Evolutionary conservation across 2,113 vertebrate species (phyloP).

Genomic region (Eidolon helvum): DNA sequence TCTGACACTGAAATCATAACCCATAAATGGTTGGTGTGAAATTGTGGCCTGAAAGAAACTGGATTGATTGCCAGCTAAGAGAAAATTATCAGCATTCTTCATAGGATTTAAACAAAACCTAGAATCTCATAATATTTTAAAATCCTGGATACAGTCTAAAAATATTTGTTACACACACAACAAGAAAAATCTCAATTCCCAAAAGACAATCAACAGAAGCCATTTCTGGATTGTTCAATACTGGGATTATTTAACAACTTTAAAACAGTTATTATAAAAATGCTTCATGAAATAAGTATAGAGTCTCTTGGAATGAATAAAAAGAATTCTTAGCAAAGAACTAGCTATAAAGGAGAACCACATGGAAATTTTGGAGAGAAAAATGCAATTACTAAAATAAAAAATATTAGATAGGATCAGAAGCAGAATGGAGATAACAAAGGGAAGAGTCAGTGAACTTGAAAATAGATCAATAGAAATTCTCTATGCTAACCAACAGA

Average conservation of each 20-base stretch:
- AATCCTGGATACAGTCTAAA: not conserved
- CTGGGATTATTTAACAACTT: not conserved
- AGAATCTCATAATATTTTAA: not conserved
- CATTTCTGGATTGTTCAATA: not conserved
- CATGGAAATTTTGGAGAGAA: not conserved
- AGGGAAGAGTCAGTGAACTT: not conserved
- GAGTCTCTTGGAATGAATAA: not conserved
- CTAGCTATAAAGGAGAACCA: not conserved
- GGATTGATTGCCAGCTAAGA: not conserved
- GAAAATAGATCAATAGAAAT: not conserved
- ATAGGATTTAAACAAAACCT: not conserved
- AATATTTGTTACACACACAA: not conserved
- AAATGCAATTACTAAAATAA: not conserved
- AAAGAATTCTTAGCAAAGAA: not conserved
- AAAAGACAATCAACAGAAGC: not conserved
- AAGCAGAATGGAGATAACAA: not conserved
- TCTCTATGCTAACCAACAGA: not conserved
- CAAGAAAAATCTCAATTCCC: not conserved
- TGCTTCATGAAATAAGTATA: not conserved
- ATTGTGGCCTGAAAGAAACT: not conserved
- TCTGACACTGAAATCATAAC: not conserved
- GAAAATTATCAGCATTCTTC: not conserved
- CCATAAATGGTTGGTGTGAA: not conserved
- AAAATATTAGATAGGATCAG: not conserved
- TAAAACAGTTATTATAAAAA: not conserved